phyloP scores from a whole-genome alignment of 2,888 invertebrate species.

The Congeria kusceri region DNA sequence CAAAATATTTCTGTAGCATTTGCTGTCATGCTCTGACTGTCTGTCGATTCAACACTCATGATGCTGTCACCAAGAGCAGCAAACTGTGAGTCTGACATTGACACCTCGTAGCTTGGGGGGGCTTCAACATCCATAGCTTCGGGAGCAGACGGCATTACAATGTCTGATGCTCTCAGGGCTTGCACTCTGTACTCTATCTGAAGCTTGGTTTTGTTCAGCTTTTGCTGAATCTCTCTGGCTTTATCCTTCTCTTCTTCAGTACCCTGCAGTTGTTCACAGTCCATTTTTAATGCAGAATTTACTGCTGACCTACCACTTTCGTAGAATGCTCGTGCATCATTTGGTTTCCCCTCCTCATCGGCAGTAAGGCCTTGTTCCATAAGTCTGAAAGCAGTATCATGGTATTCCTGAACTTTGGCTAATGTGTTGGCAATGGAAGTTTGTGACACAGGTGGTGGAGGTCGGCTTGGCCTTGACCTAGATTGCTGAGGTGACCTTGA shows the following conservation, averaged over 20 bases:
- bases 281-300: constrained; percentile 87
- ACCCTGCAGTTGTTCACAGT: constrained; percentile 85
- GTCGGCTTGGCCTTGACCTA: constrained; percentile 63
- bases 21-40: constrained; percentile 59
- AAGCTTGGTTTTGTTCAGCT: constrained; percentile 88
- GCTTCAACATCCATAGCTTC: constrained; percentile 74
- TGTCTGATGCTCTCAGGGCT: constrained; percentile 75
- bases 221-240: constrained; percentile 86
- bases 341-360: constrained; percentile 87
- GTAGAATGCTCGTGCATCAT: constrained; percentile 88
- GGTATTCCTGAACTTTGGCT: constrained; percentile 64
- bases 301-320: constrained; percentile 88
- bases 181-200: constrained; percentile 85
- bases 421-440: constrained; percentile 39
- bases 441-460: constrained; percentile 63
- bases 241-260: constrained; percentile 86
- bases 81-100: constrained; percentile 69
- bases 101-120: constrained; percentile 83
- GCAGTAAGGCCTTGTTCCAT: constrained; percentile 75
- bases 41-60: constrained; percentile 63
- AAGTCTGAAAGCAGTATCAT: constrained; percentile 72
- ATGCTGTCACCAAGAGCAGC: constrained; percentile 77
- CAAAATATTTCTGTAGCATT: constrained; percentile 86
- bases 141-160: constrained; percentile 36
- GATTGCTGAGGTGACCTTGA: constrained; percentile 36